These are phyloP conservation scores for Agrotis clavis DNA, from an alignment of 2,888 invertebrate genomes.

Conservation along the genomic window DNA sequence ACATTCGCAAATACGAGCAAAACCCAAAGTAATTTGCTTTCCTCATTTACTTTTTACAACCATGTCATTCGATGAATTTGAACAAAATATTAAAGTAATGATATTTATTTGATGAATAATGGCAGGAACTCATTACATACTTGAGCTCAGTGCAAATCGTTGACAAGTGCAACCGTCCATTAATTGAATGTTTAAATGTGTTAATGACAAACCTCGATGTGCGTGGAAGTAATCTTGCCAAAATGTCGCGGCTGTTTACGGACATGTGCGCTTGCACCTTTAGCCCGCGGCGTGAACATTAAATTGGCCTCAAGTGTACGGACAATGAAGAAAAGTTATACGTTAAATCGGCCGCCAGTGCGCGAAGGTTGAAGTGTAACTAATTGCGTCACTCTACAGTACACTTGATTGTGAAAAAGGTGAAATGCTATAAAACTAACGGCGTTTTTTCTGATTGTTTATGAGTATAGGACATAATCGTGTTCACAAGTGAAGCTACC, in stretches of 20 bases:
- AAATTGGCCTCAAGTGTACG: conserved; percentile 58
- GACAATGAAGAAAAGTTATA: conserved; percentile 54
- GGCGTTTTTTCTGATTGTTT: conserved; percentile 50
- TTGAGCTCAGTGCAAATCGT: conserved; percentile 32
- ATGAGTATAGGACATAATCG: conserved; percentile 49
- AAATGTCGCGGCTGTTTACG: conserved; percentile 50
- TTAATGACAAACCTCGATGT: conserved; percentile 50
- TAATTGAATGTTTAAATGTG: conserved; percentile 57
- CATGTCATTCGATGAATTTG: conserved; percentile 35
- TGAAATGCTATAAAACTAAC: conserved; percentile 57
- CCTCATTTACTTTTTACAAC: conserved; percentile 20
- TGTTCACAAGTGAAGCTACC: conserved; percentile 26
- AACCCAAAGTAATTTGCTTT: conserved; percentile 13
- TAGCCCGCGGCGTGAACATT: conserved; percentile 60
- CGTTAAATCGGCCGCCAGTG: conserved; percentile 52
- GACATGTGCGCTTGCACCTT: conserved; percentile 59
- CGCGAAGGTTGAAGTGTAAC: conserved; percentile 62
- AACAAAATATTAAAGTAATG: conserved; percentile 18
- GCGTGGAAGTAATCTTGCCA: conserved; percentile 51
- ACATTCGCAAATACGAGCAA: conserved; percentile 4
- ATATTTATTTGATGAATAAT: conserved; percentile 25
- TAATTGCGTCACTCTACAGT: conserved; percentile 65
- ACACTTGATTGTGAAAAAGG: conserved; percentile 60
- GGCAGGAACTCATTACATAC: conserved; percentile 44
- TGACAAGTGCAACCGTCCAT: conserved; percentile 35